phyloP scores from a whole-genome alignment of 2,888 invertebrate species.

The Calameuta idolon region DNA sequence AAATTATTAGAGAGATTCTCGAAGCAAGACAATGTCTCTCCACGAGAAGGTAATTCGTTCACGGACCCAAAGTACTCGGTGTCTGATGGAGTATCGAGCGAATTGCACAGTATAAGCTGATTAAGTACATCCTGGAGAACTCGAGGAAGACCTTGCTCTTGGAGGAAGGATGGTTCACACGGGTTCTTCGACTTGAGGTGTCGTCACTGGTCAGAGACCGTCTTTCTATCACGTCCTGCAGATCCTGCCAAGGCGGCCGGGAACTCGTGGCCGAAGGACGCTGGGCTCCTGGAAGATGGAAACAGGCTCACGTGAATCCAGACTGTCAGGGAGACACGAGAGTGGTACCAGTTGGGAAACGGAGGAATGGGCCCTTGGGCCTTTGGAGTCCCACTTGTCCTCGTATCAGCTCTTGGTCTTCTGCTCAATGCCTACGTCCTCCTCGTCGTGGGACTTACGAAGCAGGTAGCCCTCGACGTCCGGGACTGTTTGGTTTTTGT shows the following conservation, averaged over 20 bases:
- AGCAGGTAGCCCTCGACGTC: constrained; percentile 22
- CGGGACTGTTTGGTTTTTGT: background rate
- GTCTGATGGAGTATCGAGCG: background rate
- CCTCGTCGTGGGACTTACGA: constrained; percentile 75
- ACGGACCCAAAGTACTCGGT: background rate
- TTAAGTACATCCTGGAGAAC: background rate
- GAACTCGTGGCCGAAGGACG: background rate
- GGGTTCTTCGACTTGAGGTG: background rate
- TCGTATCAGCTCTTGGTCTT: constrained; percentile 78
- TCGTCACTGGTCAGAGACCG: background rate
- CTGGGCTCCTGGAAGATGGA: background rate
- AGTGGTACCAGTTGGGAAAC: constrained; percentile 8
- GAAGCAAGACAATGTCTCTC: background rate
- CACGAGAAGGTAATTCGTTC: background rate
- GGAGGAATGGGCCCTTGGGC: constrained; percentile 75
- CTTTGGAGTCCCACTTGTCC: constrained; percentile 76
- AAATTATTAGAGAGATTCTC: background rate
- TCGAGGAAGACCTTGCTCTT: background rate
- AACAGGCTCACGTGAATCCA: background rate
- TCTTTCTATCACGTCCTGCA: background rate
- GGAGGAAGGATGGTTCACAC: background rate
- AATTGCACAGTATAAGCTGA: background rate
- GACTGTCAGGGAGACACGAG: background rate
- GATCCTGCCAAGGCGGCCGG: background rate
- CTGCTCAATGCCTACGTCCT: constrained; percentile 81